Base-by-base conservation (phyloP, 2,797 vertebrate species). In the Clarias laeviceps region DNA sequence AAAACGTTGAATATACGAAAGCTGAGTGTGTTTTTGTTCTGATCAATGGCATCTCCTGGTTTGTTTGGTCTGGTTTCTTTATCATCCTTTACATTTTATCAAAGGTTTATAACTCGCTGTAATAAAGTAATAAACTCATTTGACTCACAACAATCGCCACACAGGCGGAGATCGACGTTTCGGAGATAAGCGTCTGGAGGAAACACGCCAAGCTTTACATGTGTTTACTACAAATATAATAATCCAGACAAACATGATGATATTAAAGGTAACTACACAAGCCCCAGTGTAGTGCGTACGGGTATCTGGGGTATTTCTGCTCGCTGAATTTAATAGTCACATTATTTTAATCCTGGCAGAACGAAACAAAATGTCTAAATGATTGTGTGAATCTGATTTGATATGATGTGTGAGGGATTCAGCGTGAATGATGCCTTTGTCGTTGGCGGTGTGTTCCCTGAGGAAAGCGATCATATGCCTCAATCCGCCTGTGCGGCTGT, bases 41-140 rank as follows among this genome's bases (percentile, higher is more conserved):
- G 15, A 73, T 73, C 12, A 3, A 12, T 50, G 45, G 45, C 11
- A 50, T 50, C 45, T 50, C 45, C 45, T 12, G 11, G 11, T 50
- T 50, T 50, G 45, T 50, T 50, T 2, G 1, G 50, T 29, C 72
- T 20, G 72, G 14, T 74, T 56, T 80, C 20, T n/a, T 64, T 80
- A 64, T 54, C 45, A 20, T 18, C 62, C 62, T 56, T 5, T n/a
- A 24, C 6, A 5, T 68, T 81, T 34, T 34, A 68, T 11, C 0
- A 17, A 59, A 32, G 29, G 76, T 20, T 59, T 34, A 78, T 59
- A 59, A 59, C 56, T n/a, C 20, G 20, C 56, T 24, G 76, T 24
- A 61, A 61, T 37, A 37, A 78, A 78, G 56, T 34, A 61, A 20
- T 78, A 61, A 78, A 78, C 37, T 61, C 12, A 61, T 78, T 37